phyloP scores from a whole-genome alignment of 2,888 invertebrate species.

The Exocentrus adspersus region DNA sequence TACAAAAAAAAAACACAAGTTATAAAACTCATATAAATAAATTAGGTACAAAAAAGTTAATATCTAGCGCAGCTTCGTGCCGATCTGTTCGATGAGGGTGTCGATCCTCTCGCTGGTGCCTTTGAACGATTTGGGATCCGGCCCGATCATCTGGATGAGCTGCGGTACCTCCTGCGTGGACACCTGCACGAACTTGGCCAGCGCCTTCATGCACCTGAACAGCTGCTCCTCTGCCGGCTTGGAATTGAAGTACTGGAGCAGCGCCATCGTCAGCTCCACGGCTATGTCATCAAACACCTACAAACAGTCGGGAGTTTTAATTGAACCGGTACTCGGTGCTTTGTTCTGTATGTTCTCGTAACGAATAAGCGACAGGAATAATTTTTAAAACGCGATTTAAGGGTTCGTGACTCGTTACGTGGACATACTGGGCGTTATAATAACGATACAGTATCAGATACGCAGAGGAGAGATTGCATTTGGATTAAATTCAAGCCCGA shows the following conservation, averaged over 20 bases:
- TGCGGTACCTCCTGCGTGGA: constrained; percentile 87
- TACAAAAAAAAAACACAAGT: no score
- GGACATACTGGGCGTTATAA: no score
- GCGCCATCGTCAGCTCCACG: constrained; percentile 90
- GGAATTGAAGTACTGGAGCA: constrained; percentile 86
- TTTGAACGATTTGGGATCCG: constrained; percentile 83
- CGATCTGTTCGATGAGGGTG: constrained; percentile 79
- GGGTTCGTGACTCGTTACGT: no score
- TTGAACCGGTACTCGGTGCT: no score
- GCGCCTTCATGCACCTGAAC: constrained; percentile 80
- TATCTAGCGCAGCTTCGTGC: constrained; percentile 30
- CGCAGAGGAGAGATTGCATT: no score
- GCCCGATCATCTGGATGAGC: constrained; percentile 90
- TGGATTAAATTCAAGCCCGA: no score
- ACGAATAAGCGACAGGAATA: no score
- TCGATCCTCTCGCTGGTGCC: constrained; percentile 85
- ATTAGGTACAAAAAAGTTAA: no score
- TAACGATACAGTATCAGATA: no score
- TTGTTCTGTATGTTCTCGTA: background rate
- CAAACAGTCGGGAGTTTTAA: constrained; percentile 38
- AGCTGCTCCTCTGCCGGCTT: constrained; percentile 87
- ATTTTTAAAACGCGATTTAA: no score
- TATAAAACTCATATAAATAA: no score
- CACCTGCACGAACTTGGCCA: constrained; percentile 78
- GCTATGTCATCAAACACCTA: constrained; percentile 95